Conservation (phyloP, 2,113 vertebrate genomes). For the Proteles cristata region DNA sequence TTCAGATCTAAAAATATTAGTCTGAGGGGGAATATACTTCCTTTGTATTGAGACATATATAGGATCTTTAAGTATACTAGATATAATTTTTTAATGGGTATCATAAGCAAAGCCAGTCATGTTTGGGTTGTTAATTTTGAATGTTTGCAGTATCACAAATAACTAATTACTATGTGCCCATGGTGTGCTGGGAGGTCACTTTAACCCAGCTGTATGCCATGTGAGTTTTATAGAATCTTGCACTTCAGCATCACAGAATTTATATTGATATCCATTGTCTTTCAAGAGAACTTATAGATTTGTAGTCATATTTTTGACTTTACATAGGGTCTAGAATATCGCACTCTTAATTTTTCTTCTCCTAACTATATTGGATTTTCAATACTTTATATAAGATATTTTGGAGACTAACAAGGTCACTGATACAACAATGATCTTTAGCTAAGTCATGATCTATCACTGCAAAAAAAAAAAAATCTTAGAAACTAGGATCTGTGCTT, state of each 20-base stretch:
- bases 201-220: background rate
- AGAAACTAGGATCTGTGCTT: background rate
- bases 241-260: background rate
- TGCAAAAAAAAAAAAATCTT: background rate
- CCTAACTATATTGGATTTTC: background rate
- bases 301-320: background rate
- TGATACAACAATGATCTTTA: background rate
- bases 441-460: background rate
- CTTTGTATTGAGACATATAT: background rate
- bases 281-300: background rate
- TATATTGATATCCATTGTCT: background rate
- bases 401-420: background rate
- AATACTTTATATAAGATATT: background rate
- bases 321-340: background rate
- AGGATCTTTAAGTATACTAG: background rate
- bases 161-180: background rate
- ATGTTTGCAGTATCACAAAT: background rate
- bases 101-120: background rate
- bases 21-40: background rate
- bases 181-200: background rate
- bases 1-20: background rate
- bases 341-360: background rate
- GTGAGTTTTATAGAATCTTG: background rate
- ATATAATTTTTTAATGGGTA: background rate
- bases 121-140: background rate